Evolutionary conservation across 2,888 invertebrate species (phyloP), one percentile per base, ranked within the genome.

Genomic region (Erebia epiphron): DNA sequence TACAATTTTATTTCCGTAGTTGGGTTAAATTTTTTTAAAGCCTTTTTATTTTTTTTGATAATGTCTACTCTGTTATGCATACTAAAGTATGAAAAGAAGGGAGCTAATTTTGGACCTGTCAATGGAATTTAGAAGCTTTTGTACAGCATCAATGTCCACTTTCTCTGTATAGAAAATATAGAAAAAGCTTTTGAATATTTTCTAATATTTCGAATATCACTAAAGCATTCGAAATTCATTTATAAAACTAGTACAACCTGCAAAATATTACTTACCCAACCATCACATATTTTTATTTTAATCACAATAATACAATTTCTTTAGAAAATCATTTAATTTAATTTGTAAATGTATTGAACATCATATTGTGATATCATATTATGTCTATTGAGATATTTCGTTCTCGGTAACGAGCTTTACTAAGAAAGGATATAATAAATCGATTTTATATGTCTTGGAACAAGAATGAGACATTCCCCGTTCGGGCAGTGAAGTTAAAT

Each of bases 341-440:
- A 41, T 35, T 64, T 54, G 14, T 64, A 35, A 64, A 52, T 18
- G 26, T 52, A 64, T 18, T 52, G 52, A 41, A 64, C 16, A 14
- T 18, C n/a, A n/a, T n/a, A n/a, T n/a, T n/a, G n/a, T n/a, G n/a
- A n/a, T n/a, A n/a, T n/a, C n/a, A n/a, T 54, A 16, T 35, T 46
- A n/a, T 16, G 46, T 18, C 5, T 52, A 10, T 64, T 64, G 64
- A 54, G 64, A 16, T 54, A 54, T 54, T 9, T 18, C 52, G 52
- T 52, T 52, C 16, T 16, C 52, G 9, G 52, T 52, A 52, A 52
- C 8, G 16, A 52, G 14, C n/a, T 16, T 18, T 52, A 52, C 3
- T 54, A 10, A 18, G 54, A 10, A 16, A 3, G 16, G 10, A 18
- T 52, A 52, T n/a, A 16, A 16, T n/a, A n/a, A 52, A 13, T 35